Evolutionary conservation across 2,113 vertebrate genomes (phyloP).

Genomic region (Myxocyprinus asiaticus): DNA sequence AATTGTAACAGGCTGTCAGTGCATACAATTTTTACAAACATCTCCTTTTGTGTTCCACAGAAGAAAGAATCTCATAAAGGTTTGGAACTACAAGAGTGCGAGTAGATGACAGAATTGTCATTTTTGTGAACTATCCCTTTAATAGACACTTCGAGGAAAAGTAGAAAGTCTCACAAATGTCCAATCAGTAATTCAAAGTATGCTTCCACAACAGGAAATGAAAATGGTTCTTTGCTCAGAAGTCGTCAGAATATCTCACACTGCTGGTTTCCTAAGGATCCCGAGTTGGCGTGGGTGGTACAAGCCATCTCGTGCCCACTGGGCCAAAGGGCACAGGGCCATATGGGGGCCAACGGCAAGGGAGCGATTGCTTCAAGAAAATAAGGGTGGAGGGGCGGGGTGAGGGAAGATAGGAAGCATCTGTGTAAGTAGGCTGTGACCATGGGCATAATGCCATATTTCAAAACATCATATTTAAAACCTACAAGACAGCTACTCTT

Average conservation of each 20-base stretch:
- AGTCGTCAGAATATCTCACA: slow-evolving; percentile 13
- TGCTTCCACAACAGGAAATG: slow-evolving; percentile 22
- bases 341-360: slow-evolving; percentile 22
- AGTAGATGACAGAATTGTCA: no score
- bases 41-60: no score
- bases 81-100: no score
- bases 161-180: slow-evolving; percentile 16
- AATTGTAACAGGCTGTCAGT: no score
- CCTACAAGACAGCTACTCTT: neutral
- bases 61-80: no score
- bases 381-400: slow-evolving; percentile 29
- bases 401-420: slow-evolving; percentile 41
- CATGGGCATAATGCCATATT: slow-evolving; percentile 8
- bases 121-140: neutral
- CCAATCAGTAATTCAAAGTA: neutral
- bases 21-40: no score
- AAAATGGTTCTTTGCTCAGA: slow-evolving; percentile 41
- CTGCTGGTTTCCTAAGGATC: slow-evolving; percentile 40
- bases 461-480: slow-evolving; percentile 22
- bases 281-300: slow-evolving; percentile 4
- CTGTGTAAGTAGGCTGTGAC: slow-evolving; percentile 37
- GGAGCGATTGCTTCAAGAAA: slow-evolving; percentile 19
- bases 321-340: slow-evolving; percentile 39
- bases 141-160: neutral
- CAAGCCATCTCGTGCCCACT: slow-evolving; percentile 46